These are phyloP conservation scores for Apantesis nais DNA, from an alignment of 2,888 invertebrate genomes.

Conservation along the genomic window DNA sequence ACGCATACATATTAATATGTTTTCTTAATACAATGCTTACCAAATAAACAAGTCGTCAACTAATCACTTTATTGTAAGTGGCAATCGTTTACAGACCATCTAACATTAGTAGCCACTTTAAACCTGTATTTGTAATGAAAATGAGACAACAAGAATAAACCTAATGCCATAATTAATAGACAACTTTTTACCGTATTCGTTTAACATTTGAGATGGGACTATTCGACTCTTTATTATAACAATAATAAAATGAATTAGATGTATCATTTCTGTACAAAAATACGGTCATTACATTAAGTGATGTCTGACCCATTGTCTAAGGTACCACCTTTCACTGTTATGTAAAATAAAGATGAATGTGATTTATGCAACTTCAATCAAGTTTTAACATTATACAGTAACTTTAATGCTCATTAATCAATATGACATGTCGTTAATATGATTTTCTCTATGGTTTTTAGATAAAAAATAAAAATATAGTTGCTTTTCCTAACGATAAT, in stretches of 20 bases:
- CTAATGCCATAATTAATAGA: no score
- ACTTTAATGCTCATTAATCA: neutral
- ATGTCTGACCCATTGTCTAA: conserved; percentile 12
- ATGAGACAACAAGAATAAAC: neutral
- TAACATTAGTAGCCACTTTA: neutral
- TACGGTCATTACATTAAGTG: conserved; percentile 13
- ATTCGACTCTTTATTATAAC: neutral
- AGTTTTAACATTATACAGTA: neutral
- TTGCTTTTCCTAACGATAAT: neutral
- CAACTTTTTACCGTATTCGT: no score
- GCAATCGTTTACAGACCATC: neutral
- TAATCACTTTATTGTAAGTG: neutral
- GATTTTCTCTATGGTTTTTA: neutral
- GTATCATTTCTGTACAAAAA: conserved; percentile 2
- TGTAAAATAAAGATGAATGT: conserved; percentile 25
- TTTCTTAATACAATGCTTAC: neutral
- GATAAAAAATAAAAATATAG: neutral
- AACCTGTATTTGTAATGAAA: neutral
- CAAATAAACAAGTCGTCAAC: neutral
- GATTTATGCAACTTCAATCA: conserved; percentile 9
- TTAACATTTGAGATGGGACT: no score
- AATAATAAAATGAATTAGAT: neutral
- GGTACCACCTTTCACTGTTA: conserved; percentile 20
- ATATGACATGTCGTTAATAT: neutral
- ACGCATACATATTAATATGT: neutral